Conservation (phyloP, 2,888 invertebrate species). For the Himalopsyche tibetana region DNA sequence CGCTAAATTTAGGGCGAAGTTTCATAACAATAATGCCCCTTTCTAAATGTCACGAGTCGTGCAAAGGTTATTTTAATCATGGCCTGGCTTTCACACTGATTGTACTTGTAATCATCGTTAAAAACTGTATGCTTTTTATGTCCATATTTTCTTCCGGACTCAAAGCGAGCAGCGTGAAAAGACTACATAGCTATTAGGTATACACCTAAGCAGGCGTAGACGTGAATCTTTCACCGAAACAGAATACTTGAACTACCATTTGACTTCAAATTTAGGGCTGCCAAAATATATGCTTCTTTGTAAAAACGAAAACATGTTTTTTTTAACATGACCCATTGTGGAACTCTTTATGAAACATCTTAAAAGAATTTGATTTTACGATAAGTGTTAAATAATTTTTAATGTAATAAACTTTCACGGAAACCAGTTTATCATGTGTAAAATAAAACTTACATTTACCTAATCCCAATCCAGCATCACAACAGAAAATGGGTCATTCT, state of each 20-base stretch:
- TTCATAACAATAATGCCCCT: background rate
- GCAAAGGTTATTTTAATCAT: constrained; percentile 29
- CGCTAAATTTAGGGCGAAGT: constrained; percentile 14
- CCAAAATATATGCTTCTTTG: too few relatives aligned
- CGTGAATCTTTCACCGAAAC: background rate
- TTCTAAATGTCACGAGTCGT: background rate
- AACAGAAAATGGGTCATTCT: too few relatives aligned
- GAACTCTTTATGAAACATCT: too few relatives aligned
- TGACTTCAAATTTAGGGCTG: background rate
- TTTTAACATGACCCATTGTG: too few relatives aligned
- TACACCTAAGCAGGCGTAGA: background rate
- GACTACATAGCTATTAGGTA: too few relatives aligned
- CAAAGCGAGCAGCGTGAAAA: background rate
- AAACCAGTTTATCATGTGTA: too few relatives aligned
- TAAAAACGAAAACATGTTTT: too few relatives aligned
- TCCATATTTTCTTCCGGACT: background rate
- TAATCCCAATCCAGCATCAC: too few relatives aligned
- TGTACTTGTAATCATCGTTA: constrained; percentile 8
- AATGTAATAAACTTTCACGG: too few relatives aligned
- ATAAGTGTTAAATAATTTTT: too few relatives aligned
- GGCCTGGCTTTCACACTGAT: background rate
- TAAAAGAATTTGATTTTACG: too few relatives aligned
- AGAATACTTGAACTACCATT: background rate
- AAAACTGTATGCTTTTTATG: background rate
- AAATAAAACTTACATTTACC: too few relatives aligned